Percentiles rank a stretch among this genome's conserved stretches.
phyloP scores from a whole-genome alignment of 2,888 invertebrate species.

The Thymelicus acteon region DNA sequence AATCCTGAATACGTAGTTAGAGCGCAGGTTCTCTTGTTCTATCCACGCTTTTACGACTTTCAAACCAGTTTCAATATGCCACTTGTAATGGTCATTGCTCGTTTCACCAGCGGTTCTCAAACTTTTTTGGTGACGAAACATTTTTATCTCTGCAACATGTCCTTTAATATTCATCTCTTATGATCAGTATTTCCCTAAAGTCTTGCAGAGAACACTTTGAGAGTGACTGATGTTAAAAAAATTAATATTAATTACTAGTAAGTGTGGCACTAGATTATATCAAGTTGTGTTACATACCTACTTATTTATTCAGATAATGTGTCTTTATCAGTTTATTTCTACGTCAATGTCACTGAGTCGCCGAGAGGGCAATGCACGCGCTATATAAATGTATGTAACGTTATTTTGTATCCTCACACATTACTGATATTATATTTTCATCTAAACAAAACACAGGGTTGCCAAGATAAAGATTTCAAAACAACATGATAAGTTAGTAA shows the following conservation, averaged over 20 bases:
- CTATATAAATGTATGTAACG: constrained; percentile 61
- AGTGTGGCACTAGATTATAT: constrained; percentile 21
- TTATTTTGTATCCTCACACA: constrained; percentile 41
- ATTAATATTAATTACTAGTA: background rate
- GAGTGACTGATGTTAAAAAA: background rate
- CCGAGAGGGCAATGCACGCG: constrained; percentile 79
- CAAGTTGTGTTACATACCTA: constrained; percentile 53
- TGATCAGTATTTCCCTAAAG: too few species aligned
- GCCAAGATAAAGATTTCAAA: constrained; percentile 34
- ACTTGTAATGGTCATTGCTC: background rate
- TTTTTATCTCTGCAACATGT: too few species aligned
- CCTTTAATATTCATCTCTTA: too few species aligned
- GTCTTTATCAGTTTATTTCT: constrained; percentile 78
- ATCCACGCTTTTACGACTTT: too few species aligned
- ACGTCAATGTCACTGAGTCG: constrained; percentile 83
- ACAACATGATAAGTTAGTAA: constrained; percentile 19
- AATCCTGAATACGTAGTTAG: too few species aligned
- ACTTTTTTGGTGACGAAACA: too few species aligned
- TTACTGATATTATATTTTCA: constrained; percentile 46
- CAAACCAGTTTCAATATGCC: too few species aligned
- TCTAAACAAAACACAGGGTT: constrained; percentile 48
- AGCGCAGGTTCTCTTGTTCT: too few species aligned
- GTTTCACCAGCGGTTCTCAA: constrained; percentile 2
- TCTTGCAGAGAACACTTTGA: too few species aligned
- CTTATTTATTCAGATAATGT: constrained; percentile 61